Evolutionary conservation across 2,113 vertebrate species (phyloP), one percentile per base, ranked within the genome.

Genomic region (Panurus biarmicus): DNA sequence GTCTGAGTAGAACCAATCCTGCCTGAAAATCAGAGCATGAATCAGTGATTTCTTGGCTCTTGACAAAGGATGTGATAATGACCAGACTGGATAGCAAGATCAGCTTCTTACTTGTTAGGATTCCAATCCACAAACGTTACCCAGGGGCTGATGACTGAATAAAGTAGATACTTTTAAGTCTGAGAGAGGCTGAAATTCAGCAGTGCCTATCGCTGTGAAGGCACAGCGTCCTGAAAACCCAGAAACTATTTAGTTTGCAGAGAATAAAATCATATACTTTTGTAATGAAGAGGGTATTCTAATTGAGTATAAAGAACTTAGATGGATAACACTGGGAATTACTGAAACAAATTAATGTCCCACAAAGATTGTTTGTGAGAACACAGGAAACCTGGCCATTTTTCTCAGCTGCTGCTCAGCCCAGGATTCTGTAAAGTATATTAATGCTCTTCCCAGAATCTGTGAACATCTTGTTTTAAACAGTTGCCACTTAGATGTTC

Each of bases 11-110:
- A 96, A 96, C 94, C 95, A 93, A 96, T 97, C 88, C 95, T 85
- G 89, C 85, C 92, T 97, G 95, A 96, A 98, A 97, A 97, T 97
- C 97, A 96, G 95, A 97, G 95, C 87, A 94, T 97, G 97, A 96
- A 97, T 98, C 97, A 92, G 94, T 96, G 94, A 95, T 97, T 97
- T 97, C 93, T 89, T 87, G 82, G 60, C 42, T 91, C 64, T 80
- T 85, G 84, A 98, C 96, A 97, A 97, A 97, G 78, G 93, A 93
- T 85, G 93, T 88, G 96, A 95, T 98, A 97, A 98, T 96, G 97
- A 96, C 93, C 95, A 56, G 85, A 93, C 92, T 92, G 80, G 95
- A 89, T 94, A 96, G 94, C 85, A 94, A 71, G 91, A 89, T 89
- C 96, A 92, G 94, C 89, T 97, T 96, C 93, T 94, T 92, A 95